Evolutionary conservation across 2,888 invertebrate species (phyloP).

Genomic region (Drosophila birchii): DNA sequence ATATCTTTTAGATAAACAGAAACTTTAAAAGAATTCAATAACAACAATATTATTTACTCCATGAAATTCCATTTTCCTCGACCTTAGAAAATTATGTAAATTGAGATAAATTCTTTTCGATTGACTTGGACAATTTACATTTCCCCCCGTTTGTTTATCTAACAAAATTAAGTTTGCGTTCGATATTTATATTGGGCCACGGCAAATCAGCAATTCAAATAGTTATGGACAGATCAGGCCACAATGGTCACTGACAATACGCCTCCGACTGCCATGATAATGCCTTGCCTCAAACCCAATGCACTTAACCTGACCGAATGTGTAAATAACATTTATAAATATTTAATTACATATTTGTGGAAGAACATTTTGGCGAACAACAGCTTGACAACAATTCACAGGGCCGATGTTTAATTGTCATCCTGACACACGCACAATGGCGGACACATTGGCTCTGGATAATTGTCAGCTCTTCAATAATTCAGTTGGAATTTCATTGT

Average conservation of each 20-base stretch:
- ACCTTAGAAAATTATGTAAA: constrained; percentile 19
- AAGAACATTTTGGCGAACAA: constrained; percentile 21
- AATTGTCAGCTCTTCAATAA: constrained; percentile 66
- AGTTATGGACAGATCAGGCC: constrained; percentile 37
- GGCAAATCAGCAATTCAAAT: constrained; percentile 43
- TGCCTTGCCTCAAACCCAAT: constrained; percentile 18
- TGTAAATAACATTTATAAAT: constrained; percentile 51
- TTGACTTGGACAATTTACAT: constrained; percentile 3
- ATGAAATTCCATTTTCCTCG: not conserved
- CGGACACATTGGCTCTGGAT: constrained; percentile 25
- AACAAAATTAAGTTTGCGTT: constrained; percentile 14
- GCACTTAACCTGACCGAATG: constrained; percentile 38
- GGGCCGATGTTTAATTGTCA: constrained; percentile 54
- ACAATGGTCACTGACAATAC: constrained; percentile 21
- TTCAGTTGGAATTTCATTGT: constrained; percentile 50
- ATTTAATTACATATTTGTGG: constrained; percentile 49
- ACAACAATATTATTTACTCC: not conserved
- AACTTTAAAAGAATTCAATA: constrained; percentile 6
- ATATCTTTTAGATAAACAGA: not conserved
- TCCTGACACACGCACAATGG: constrained; percentile 38
- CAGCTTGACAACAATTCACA: constrained; percentile 42
- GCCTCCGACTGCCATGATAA: not conserved
- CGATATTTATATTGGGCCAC: constrained; percentile 20
- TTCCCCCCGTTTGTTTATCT: not conserved
- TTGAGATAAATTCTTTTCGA: constrained; percentile 14